Evolutionary conservation across 2,113 vertebrate species (phyloP), one percentile per base, ranked within the genome.

Genomic region (Syrrhaptes paradoxus): DNA sequence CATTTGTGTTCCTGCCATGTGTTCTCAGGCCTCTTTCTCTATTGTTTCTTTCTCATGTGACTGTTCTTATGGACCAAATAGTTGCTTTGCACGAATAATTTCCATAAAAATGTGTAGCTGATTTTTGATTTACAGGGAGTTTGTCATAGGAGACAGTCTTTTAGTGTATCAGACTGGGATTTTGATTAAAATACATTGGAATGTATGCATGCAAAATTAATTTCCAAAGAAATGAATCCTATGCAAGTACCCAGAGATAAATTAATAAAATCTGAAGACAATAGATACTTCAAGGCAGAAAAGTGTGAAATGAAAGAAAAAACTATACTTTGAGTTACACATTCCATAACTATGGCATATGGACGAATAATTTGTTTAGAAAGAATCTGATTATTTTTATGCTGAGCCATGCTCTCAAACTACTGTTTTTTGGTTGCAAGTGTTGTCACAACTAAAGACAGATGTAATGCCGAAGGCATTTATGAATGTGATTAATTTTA

Each of bases 21-120:
- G 34, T 71, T 96, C 49, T 86, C 45, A 77, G 72, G 31, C 59
- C 17, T 86, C 32, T 94, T 91, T 89, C 41, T 80, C 58, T 57
- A 25, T 66, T 90, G 21, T 88, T 95, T 94, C 29, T 91, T 91
- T 88, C 63, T 93, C 71, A 52, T 77, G 57, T 74, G 48, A 72
- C 72, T 83, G 32, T 41, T 86, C 77, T 58, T 93, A 45, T 65
- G 21, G 59, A 86, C 93, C 51, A 88, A 83, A 94, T 48, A 86
- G 45, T 61, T 84, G 9, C 25, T 95, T 87, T 89, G 45, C 43
- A 85, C 63, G 70, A 77, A 73, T 90, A 1, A 84, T 91, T 93
- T 90, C 55, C 68, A 71, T 93, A 41, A 92, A 91, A 95, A 91
- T 80, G 1, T 77, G 59, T 38, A 59, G 55, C 43, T 78, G 12